Conservation (phyloP, 2,888 invertebrate genomes). For the Lycia hirtaria region DNA sequence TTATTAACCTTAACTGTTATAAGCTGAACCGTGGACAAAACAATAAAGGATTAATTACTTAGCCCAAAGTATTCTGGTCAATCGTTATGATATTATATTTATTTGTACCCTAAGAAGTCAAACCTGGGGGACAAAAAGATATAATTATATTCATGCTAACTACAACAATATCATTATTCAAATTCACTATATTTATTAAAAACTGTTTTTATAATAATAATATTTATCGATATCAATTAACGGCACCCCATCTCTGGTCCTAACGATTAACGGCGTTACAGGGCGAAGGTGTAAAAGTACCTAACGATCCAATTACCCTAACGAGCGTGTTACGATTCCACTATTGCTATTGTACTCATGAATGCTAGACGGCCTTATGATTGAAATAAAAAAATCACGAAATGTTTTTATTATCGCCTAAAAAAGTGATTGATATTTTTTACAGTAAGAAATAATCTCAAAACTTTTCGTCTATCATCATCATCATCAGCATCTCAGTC, state of each 20-base stretch:
- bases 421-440: neutral
- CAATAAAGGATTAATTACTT: too few species aligned
- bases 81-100: too few species aligned
- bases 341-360: conserved; percentile 15
- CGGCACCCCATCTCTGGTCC: conserved; percentile 38
- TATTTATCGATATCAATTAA: conserved; percentile 21
- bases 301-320: conserved; percentile 53
- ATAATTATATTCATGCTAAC: too few species aligned
- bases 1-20: too few species aligned
- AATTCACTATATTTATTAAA: too few species aligned
- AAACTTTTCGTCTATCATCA: neutral
- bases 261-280: conserved; percentile 41
- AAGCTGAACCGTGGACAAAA: too few species aligned
- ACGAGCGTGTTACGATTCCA: conserved; percentile 25
- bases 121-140: too few species aligned
- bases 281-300: conserved; percentile 50
- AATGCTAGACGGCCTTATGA: conserved; percentile 1
- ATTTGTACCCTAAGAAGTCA: too few species aligned
- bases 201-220: too few species aligned
- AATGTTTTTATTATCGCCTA: neutral
- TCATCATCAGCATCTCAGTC: too few species aligned
- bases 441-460: neutral
- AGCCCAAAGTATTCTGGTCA: too few species aligned
- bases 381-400: conserved; percentile 11
- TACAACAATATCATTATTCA: too few species aligned